These are phyloP conservation scores for Cosmia pyralina DNA, from an alignment of 2,888 invertebrate species.

Conservation along the genomic window DNA sequence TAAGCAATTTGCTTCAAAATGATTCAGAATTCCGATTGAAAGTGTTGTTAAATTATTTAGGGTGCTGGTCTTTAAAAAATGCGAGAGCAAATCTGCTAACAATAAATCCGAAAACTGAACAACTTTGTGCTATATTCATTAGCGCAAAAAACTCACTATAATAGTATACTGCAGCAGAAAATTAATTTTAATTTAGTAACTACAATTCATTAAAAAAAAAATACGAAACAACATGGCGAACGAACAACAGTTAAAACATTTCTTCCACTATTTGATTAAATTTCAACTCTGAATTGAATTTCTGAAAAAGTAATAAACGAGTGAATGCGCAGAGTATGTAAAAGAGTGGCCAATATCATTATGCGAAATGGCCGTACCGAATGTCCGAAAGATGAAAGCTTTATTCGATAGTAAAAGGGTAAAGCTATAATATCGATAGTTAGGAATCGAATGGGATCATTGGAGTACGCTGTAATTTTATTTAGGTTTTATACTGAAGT, in stretches of 20 bases:
- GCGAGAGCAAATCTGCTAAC: no score
- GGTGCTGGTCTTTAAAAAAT: no score
- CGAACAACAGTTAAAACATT: constrained; percentile 30
- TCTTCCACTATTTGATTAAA: constrained; percentile 44
- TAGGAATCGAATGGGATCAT: constrained; percentile 77
- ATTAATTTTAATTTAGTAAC: constrained; percentile 37
- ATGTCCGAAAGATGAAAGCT: constrained; percentile 81
- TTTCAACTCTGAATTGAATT: constrained; percentile 50
- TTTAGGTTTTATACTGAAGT: constrained; percentile 39
- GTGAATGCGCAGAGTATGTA: constrained; percentile 59
- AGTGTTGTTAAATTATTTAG: no score
- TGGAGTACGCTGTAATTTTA: constrained; percentile 66
- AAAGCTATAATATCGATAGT: constrained; percentile 80
- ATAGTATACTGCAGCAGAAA: no score
- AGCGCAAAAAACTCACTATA: no score
- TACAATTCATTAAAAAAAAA: constrained; percentile 28
- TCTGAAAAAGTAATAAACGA: constrained; percentile 53
- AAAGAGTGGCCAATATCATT: constrained; percentile 77
- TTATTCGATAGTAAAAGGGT: constrained; percentile 86
- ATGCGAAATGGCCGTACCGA: constrained; percentile 77
- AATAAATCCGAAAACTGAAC: no score
- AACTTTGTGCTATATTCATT: no score
- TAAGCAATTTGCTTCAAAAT: no score
- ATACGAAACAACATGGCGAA: constrained; percentile 23
- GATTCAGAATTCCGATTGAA: no score